Conservation (phyloP, 2,888 invertebrate species). For the Dilophus febrilis region DNA sequence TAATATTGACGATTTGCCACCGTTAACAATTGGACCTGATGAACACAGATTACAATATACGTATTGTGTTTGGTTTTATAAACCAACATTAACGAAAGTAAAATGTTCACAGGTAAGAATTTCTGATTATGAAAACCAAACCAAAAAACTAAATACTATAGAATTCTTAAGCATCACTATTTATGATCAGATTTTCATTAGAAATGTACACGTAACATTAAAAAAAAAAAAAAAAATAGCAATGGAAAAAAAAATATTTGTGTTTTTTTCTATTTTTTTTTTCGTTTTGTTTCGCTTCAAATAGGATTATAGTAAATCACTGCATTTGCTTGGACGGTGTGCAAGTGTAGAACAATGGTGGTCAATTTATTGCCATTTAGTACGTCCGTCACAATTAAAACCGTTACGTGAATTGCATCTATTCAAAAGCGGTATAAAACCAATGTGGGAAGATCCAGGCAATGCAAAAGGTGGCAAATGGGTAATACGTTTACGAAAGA, state of each 20-base stretch:
- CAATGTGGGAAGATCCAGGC: slow-evolving; percentile 98
- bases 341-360: slow-evolving; percentile 96
- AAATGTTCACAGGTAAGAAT: slow-evolving; percentile 1
- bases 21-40: slow-evolving; percentile 56
- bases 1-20: slow-evolving; percentile 36
- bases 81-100: slow-evolving; percentile 2
- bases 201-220: too few species aligned
- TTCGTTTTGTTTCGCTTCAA: not conserved
- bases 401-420: slow-evolving; percentile 89
- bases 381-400: slow-evolving; percentile 75
- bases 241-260: too few species aligned
- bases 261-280: not conserved
- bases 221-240: too few species aligned
- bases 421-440: slow-evolving; percentile 94
- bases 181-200: too few species aligned
- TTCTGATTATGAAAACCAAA: too few species aligned
- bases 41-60: slow-evolving; percentile 87
- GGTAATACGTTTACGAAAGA: slow-evolving; percentile 89
- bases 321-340: slow-evolving; percentile 76
- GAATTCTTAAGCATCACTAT: too few species aligned
- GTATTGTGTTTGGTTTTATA: slow-evolving; percentile 76
- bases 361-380: slow-evolving; percentile 83
- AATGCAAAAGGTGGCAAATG: slow-evolving; percentile 96
- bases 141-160: too few species aligned
- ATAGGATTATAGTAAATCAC: slow-evolving; percentile 32